These are phyloP conservation scores for Apeltes quadracus DNA, from an alignment of 2,113 vertebrate species.

Conservation along the genomic window DNA sequence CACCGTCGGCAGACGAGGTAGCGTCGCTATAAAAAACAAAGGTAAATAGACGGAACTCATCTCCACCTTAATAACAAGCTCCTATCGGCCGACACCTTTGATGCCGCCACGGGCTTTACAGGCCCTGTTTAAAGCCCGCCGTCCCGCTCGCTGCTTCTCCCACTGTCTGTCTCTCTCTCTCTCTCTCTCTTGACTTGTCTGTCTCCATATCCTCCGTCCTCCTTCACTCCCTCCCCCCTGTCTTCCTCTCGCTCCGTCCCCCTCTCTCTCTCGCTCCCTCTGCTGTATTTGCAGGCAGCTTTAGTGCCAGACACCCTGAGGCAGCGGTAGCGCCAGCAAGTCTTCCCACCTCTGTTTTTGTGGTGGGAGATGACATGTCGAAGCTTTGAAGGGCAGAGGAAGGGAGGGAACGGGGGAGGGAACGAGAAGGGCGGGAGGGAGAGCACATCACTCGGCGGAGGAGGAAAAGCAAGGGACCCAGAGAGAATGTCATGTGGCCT, in stretches of 20 bases:
- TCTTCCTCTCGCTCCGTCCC: conserved; percentile 37
- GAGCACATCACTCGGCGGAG: conserved; percentile 81
- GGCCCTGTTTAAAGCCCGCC: conserved; percentile 70
- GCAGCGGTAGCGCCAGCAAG: conserved; percentile 87
- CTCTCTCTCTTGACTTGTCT: conserved; percentile 54
- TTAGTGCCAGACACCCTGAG: conserved; percentile 87
- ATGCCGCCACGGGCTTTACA: conserved; percentile 74
- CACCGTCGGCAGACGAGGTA: conserved; percentile 39
- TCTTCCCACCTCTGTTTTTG: conserved; percentile 90
- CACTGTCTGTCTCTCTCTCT: conserved; percentile 31
- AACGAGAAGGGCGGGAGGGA: conserved; percentile 72
- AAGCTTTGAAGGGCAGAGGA: conserved; percentile 85
- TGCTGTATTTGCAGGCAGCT: conserved; percentile 86
- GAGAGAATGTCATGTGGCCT: conserved; percentile 84
- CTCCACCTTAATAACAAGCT: conserved; percentile 77
- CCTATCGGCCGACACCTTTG: conserved; percentile 67
- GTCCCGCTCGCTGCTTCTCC: conserved; percentile 52
- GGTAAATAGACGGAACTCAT: conserved; percentile 58
- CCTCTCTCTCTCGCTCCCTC: conserved; percentile 62
- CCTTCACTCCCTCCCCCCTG: conserved; percentile 50
- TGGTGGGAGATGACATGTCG: conserved; percentile 87
- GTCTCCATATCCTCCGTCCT: conserved; percentile 65
- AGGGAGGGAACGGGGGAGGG: conserved; percentile 73
- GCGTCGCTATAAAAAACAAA: conserved; percentile 56
- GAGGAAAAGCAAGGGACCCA: conserved; percentile 71